These are phyloP conservation scores for Tragelaphus strepsiceros DNA, from an alignment of 2,113 vertebrate species.

Conservation along the genomic window DNA sequence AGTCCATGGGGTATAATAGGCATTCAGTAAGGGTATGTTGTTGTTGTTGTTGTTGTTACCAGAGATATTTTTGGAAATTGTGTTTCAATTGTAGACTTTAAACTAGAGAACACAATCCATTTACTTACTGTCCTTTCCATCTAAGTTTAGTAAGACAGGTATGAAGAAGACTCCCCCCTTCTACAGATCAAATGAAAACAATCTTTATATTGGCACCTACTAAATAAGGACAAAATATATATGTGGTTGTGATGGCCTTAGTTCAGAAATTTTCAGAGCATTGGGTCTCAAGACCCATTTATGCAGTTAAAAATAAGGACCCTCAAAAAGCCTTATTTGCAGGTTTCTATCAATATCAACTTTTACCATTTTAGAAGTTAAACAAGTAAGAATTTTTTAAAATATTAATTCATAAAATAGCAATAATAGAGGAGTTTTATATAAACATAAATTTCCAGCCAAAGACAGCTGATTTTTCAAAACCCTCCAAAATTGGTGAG, in stretches of 20 bases:
- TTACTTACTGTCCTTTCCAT: not conserved
- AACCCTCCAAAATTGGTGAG: not conserved
- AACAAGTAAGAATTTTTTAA: not conserved
- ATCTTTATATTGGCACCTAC: not conserved
- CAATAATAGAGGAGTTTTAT: not conserved
- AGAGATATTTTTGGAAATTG: slow-evolving; percentile 26
- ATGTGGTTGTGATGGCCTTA: not conserved
- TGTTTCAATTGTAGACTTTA: slow-evolving; percentile 3
- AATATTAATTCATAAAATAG: not conserved
- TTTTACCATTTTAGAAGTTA: slow-evolving; percentile 18
- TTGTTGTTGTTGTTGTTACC: not conserved
- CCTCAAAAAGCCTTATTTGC: not conserved
- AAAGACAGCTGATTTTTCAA: slow-evolving; percentile 36
- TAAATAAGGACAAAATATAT: not conserved
- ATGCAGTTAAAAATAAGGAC: not conserved
- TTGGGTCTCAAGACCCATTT: not conserved
- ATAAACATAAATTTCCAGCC: not conserved
- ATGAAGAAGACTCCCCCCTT: not conserved
- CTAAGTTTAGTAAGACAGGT: not conserved
- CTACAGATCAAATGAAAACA: not conserved
- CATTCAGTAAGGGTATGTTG: not conserved
- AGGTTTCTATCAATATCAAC: not conserved
- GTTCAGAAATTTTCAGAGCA: not conserved
- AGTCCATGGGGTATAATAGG: not conserved
- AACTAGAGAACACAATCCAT: not conserved